A percentile compares a stretch with the other conserved stretches of the same genome.
Evolutionary conservation across 2,113 vertebrate genomes (phyloP).

Genomic region (Caretta caretta): DNA sequence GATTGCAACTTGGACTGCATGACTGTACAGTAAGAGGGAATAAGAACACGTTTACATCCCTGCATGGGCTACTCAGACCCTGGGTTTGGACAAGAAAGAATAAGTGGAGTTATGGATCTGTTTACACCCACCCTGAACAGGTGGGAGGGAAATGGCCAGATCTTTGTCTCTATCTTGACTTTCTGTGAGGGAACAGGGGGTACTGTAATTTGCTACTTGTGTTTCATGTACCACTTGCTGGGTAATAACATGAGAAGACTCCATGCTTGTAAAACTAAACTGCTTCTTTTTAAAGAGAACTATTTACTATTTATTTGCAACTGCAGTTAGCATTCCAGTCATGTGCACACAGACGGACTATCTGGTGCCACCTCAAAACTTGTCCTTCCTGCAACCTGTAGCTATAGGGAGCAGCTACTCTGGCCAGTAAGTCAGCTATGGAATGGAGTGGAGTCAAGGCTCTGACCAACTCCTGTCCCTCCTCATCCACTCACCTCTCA

Average conservation of each 20-base stretch:
- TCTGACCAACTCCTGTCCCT: not conserved
- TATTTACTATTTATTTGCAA: not conserved
- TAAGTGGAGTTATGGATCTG: not conserved
- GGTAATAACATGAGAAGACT: not conserved
- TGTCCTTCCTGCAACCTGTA: not conserved
- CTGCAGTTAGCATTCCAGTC: not conserved
- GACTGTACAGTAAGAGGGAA: not conserved
- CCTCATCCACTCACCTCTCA: not conserved
- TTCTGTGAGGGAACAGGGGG: not conserved
- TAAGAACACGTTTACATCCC: fast-evolving
- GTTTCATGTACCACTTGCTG: not conserved
- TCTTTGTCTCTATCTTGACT: not conserved
- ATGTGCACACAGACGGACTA: not conserved
- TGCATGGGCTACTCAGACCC: fast-evolving
- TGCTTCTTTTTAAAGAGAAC: not conserved
- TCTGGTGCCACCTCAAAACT: not conserved
- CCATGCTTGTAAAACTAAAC: not conserved
- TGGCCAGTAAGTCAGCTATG: not conserved
- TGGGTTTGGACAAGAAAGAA: not conserved
- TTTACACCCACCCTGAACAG: not conserved
- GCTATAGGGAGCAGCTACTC: not conserved
- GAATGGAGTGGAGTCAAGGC: not conserved
- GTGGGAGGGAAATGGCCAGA: not conserved
- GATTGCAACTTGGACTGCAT: fast-evolving
- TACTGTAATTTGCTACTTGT: not conserved